Conservation (phyloP, 2,888 invertebrate species). For the Platypus cylindrus region DNA sequence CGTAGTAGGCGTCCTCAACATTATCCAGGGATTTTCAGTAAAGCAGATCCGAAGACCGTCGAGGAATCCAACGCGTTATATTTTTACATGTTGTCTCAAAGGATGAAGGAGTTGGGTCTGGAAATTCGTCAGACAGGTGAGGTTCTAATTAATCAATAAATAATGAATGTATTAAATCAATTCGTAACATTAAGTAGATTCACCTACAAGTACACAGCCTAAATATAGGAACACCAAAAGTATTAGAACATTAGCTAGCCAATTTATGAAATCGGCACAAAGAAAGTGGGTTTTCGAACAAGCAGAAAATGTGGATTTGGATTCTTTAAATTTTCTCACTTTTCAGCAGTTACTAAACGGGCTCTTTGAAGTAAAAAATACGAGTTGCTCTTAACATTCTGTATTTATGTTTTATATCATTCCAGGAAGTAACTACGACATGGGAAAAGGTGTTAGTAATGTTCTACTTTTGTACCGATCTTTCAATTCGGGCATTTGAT, state of each 20-base stretch:
- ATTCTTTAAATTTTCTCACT: conserved; percentile 41
- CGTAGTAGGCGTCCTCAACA: no score
- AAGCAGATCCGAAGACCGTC: conserved; percentile 4
- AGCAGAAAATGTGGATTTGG: conserved; percentile 40
- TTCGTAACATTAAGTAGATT: neutral
- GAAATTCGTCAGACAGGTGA: conserved; percentile 1
- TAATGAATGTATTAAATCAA: neutral
- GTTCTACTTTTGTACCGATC: conserved; percentile 44
- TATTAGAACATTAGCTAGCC: conserved; percentile 2
- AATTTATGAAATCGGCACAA: conserved; percentile 40
- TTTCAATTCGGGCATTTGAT: conserved; percentile 36
- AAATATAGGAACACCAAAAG: conserved; percentile 5
- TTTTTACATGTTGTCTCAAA: conserved; percentile 8
- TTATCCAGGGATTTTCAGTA: no score
- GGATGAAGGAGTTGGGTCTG: conserved; percentile 6
- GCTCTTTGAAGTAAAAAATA: conserved; percentile 38
- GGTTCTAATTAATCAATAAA: neutral
- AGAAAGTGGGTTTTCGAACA: conserved; percentile 38
- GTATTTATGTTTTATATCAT: conserved; percentile 2
- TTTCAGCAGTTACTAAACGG: conserved; percentile 46
- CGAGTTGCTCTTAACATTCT: no score
- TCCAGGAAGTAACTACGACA: conserved; percentile 42
- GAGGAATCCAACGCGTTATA: conserved; percentile 9
- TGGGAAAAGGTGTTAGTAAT: conserved; percentile 44
- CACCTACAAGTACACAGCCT: no score